Evolutionary conservation across 2,113 vertebrate genomes (phyloP).

Genomic region (Dipodomys merriami): DNA sequence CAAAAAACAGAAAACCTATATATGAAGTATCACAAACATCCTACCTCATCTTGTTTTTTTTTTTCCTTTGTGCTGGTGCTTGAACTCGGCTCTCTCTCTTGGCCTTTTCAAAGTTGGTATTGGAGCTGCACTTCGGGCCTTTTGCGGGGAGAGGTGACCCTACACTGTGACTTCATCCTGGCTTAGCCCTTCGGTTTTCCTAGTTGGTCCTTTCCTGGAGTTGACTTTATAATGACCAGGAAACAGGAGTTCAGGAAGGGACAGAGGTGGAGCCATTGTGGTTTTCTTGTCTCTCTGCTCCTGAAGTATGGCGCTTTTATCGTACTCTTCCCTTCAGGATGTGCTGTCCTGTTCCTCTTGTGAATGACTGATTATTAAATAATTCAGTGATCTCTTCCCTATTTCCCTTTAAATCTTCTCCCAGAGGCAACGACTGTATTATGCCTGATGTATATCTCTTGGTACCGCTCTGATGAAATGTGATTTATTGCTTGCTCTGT

Average conservation of each 20-base stretch:
- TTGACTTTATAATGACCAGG: neutral
- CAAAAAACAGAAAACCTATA: no score
- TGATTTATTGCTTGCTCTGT: neutral
- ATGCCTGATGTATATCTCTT: neutral
- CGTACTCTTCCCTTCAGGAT: neutral
- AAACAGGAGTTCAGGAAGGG: neutral
- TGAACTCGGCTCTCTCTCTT: no score
- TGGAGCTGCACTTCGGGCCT: no score
- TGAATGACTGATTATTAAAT: neutral
- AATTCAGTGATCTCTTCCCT: neutral
- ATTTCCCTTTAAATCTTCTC: neutral
- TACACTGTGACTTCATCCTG: neutral
- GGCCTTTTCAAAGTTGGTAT: no score
- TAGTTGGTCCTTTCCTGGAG: neutral
- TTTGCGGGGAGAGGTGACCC: no score
- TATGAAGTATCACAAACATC: no score
- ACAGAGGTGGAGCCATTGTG: neutral
- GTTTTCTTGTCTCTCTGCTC: neutral
- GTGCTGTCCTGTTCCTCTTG: neutral
- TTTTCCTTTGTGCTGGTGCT: no score
- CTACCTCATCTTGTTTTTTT: neutral
- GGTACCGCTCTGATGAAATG: neutral
- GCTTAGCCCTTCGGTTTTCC: neutral
- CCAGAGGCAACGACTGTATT: neutral
- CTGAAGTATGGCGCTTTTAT: neutral